These are phyloP conservation scores for Psilopsiagon aymara DNA, from an alignment of 2,113 vertebrate species.

Conservation along the genomic window DNA sequence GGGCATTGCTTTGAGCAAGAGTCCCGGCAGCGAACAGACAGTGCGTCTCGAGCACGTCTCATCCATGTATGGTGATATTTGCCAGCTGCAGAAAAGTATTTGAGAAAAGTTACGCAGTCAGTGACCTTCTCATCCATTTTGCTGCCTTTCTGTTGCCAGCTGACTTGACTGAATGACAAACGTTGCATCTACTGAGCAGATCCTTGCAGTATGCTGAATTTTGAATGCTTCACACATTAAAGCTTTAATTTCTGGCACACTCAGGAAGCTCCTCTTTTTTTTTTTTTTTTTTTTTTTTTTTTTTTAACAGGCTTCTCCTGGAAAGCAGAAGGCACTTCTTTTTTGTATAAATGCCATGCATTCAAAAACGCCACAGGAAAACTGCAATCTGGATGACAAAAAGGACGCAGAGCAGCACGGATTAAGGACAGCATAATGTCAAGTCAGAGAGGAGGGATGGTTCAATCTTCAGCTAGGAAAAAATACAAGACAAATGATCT, in stretches of 20 bases:
- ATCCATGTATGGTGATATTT: constrained; percentile 31
- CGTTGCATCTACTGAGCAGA: neutral
- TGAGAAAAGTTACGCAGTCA: neutral
- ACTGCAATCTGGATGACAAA: neutral
- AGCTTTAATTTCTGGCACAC: neutral
- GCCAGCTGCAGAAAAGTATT: constrained; percentile 18
- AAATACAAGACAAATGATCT: neutral
- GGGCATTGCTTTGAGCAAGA: neutral
- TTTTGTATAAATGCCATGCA: neutral
- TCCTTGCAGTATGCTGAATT: neutral
- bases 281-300: neutral
- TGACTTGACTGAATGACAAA: neutral
- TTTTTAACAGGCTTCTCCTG: neutral
- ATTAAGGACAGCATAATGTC: neutral
- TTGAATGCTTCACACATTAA: neutral
- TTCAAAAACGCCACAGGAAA: neutral
- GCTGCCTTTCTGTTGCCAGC: neutral
- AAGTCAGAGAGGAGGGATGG: neutral
- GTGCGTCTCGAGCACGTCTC: neutral
- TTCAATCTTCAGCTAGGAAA: neutral
- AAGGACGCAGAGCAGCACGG: neutral
- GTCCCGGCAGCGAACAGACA: neutral
- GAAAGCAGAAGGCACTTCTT: neutral
- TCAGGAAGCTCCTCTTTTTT: neutral
- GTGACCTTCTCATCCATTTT: constrained; percentile 20